phyloP scores from a whole-genome alignment of 2,797 vertebrate genomes.

The Myioborus miniatus region DNA sequence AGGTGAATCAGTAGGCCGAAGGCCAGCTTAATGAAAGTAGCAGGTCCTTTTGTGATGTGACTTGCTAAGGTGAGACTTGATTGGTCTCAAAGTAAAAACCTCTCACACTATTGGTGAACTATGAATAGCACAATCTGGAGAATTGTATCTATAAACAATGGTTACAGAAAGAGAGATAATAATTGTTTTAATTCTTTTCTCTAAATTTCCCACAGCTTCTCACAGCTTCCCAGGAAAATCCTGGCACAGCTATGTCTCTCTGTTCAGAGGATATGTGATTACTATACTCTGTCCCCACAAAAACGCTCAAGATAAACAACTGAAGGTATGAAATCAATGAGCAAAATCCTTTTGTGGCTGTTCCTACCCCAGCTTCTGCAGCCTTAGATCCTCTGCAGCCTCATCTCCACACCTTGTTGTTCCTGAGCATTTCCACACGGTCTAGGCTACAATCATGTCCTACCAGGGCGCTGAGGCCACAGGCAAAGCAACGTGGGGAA shows the following conservation, averaged over 20 bases:
- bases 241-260: neutral
- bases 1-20: neutral
- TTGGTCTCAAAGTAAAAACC: neutral
- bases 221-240: neutral
- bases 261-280: neutral
- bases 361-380: neutral
- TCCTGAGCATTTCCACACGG: neutral
- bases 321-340: neutral
- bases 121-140: neutral
- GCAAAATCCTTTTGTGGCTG: neutral
- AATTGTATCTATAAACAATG: neutral
- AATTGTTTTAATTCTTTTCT: neutral
- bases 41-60: neutral
- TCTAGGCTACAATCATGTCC: neutral
- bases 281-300: neutral
- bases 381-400: neutral
- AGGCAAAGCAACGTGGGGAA: neutral
- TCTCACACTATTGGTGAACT: neutral
- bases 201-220: neutral
- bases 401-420: neutral
- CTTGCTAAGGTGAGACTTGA: neutral
- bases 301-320: neutral
- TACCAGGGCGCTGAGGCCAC: neutral
- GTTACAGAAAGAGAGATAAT: neutral
- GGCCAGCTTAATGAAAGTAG: neutral